phyloP scores from a whole-genome alignment of 2,113 vertebrate species.

The Rhipidura dahli region DNA sequence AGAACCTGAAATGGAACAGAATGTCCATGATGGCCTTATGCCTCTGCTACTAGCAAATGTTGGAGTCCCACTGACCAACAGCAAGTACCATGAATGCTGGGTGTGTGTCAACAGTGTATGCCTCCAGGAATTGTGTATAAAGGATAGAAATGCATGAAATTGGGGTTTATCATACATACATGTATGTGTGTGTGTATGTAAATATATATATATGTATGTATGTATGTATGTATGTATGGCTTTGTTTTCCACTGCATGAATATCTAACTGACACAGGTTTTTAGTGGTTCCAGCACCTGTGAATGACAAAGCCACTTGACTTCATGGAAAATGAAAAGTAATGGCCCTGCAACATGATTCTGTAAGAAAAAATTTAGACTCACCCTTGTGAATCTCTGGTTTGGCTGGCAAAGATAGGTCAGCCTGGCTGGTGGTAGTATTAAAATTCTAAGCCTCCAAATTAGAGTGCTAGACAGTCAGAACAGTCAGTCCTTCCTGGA shows the following conservation, averaged over 20 bases:
- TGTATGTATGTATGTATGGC: no score
- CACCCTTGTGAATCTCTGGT: neutral
- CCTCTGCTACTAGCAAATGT: neutral
- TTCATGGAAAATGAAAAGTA: neutral
- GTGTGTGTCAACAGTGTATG: neutral
- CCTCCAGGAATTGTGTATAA: neutral
- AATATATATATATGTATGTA: no score
- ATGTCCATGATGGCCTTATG: neutral
- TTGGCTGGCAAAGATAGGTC: neutral
- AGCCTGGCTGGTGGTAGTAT: neutral
- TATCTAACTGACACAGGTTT: neutral
- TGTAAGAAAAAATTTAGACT: neutral
- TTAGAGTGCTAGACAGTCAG: neutral
- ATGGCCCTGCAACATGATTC: neutral
- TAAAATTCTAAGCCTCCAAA: neutral
- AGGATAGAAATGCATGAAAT: neutral
- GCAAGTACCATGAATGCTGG: neutral
- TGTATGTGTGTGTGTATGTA: accelerated
- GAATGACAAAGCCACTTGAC: neutral
- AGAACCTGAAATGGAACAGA: neutral
- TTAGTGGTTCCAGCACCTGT: neutral
- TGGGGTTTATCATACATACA: neutral
- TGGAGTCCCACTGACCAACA: neutral
- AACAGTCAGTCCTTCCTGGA: neutral
- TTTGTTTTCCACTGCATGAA: neutral